These are phyloP conservation scores for Spatulosminthurus flaviceps DNA, from an alignment of 2,888 invertebrate species.

Conservation along the genomic window DNA sequence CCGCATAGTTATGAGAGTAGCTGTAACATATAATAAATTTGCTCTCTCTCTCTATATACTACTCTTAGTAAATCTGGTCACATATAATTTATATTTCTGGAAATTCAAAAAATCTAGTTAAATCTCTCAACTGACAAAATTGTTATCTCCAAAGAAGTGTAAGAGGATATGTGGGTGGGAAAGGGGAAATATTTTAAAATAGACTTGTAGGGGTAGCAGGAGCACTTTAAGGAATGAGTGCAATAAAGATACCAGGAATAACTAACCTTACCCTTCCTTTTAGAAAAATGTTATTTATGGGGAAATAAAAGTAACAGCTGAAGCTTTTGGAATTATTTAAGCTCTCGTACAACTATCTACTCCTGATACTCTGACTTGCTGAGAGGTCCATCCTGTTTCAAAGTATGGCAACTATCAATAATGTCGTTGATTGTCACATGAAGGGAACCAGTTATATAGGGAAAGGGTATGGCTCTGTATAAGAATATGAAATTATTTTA, in stretches of 20 bases:
- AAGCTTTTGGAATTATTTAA: background rate
- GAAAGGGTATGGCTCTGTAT: background rate
- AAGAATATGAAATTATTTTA: background rate
- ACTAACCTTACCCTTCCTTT: constrained; percentile 18
- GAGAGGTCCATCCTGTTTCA: background rate
- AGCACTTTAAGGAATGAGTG: background rate
- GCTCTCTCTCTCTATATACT: no score
- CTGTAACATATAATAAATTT: no score
- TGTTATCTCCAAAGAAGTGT: no score
- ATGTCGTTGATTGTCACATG: background rate
- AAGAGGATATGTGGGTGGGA: no score
- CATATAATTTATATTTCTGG: no score
- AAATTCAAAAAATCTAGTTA: no score
- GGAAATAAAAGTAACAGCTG: constrained; percentile 12
- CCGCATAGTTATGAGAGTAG: no score
- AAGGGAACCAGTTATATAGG: background rate
- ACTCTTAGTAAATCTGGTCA: no score
- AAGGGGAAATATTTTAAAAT: no score
- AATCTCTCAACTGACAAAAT: no score
- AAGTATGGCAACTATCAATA: background rate
- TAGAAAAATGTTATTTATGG: background rate
- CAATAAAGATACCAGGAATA: background rate
- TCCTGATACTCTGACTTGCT: no score
- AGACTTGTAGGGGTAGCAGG: no score
- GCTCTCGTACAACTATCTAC: background rate